Conservation (phyloP, 2,113 vertebrate species). For the Gambusia holbrooki region DNA sequence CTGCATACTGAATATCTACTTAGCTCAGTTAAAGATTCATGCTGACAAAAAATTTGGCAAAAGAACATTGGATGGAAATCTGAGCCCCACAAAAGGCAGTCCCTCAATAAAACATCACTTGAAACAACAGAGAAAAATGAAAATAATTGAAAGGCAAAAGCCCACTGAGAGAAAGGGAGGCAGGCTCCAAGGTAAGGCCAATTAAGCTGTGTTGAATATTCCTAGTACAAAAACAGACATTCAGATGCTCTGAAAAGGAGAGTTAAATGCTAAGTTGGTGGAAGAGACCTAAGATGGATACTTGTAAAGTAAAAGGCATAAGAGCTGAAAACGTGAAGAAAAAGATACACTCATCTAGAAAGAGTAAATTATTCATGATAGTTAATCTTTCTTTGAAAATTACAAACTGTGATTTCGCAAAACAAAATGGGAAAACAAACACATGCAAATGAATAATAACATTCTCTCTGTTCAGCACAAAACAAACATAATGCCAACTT, state of each 20-base stretch:
- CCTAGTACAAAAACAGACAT: constrained; percentile 12
- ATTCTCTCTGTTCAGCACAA: too few species aligned
- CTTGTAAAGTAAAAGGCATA: background rate
- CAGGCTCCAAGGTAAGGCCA: constrained; percentile 30
- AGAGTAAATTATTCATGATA: background rate
- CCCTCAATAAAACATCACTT: constrained; percentile 36
- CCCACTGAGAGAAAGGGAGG: background rate
- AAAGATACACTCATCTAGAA: background rate
- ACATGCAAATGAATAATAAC: background rate
- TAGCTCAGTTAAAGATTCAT: constrained; percentile 20
- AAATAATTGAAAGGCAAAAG: constrained; percentile 48
- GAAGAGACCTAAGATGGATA: constrained; percentile 24
- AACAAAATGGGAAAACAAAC: constrained; percentile 1
- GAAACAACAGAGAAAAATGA: constrained; percentile 30
- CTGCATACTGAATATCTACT: background rate
- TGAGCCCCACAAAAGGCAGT: background rate
- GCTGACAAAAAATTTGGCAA: background rate
- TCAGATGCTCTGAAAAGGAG: background rate
- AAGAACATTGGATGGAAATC: constrained; percentile 13
- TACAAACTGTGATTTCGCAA: background rate
- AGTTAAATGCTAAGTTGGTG: constrained; percentile 20
- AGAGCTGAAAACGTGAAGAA: constrained; percentile 15
- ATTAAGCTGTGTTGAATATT: constrained; percentile 41
- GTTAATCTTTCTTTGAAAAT: background rate
- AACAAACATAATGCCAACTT: too few species aligned